Conservation (phyloP, 2,888 invertebrate genomes). For the Scaptomyza cyrtandrae region DNA sequence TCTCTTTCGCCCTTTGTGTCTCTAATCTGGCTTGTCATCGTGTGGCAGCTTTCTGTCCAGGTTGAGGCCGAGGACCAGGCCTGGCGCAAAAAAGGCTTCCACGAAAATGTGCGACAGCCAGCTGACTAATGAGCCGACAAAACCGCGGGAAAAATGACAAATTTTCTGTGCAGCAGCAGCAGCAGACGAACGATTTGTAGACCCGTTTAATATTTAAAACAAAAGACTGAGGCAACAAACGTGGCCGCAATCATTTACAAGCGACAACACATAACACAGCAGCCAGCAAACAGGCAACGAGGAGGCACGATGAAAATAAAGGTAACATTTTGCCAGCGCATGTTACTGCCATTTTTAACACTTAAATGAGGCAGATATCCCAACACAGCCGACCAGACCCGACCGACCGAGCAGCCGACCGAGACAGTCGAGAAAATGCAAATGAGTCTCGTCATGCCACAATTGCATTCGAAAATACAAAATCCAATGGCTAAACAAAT, state of each 20-base stretch:
- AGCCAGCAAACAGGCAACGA: constrained; percentile 21
- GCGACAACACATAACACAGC: constrained; percentile 58
- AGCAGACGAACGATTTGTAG: constrained; percentile 66
- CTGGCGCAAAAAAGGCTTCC: constrained; percentile 52
- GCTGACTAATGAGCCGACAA: constrained; percentile 78
- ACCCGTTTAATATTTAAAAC: constrained; percentile 79
- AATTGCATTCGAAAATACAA: constrained; percentile 44
- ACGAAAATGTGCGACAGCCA: constrained; percentile 76
- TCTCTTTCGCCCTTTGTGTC: not conserved
- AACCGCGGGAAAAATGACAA: constrained; percentile 80
- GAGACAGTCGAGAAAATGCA: constrained; percentile 62
- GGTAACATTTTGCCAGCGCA: constrained; percentile 72
- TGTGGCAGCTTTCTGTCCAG: constrained; percentile 77
- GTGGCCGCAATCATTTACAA: constrained; percentile 65
- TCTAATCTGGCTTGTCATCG: constrained; percentile 75
- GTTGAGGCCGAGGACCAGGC: not conserved
- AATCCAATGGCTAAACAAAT: constrained; percentile 33
- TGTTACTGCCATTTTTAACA: constrained; percentile 80
- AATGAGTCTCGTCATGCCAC: constrained; percentile 68
- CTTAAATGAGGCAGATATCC: constrained; percentile 69
- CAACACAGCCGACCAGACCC: not conserved
- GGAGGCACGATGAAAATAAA: constrained; percentile 73
- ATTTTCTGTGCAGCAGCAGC: constrained; percentile 59
- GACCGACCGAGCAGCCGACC: constrained; percentile 17
- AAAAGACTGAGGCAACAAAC: constrained; percentile 74